Evolutionary conservation across 2,888 invertebrate genomes (phyloP).

Genomic region (Tinea semifulvella): DNA sequence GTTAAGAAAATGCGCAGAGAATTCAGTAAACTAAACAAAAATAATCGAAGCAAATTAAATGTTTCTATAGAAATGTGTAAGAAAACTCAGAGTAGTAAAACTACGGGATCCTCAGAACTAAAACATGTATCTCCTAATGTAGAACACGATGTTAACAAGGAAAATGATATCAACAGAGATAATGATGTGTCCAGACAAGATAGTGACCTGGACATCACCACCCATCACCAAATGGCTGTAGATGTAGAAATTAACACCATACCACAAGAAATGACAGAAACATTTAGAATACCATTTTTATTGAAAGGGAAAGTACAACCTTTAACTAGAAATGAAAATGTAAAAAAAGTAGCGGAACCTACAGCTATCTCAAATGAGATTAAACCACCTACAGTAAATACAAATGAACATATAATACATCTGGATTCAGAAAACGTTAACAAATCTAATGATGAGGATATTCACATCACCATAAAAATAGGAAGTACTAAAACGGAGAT

Average conservation of each 20-base stretch:
- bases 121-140: no score
- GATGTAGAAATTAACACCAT: neutral
- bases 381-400: neutral
- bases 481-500: conserved; percentile 47
- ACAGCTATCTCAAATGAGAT: neutral
- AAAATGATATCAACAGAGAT: neutral
- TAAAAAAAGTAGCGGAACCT: neutral
- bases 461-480: conserved; percentile 49
- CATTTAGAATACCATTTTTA: neutral
- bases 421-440: conserved; percentile 7
- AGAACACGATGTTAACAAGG: neutral
- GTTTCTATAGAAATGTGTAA: conserved; percentile 56
- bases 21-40: conserved; percentile 48
- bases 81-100: conserved; percentile 30
- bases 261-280: neutral
- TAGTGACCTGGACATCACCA: neutral
- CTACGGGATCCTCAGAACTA: conserved; percentile 13
- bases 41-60: conserved; percentile 49
- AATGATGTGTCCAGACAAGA: neutral
- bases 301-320: neutral
- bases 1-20: conserved; percentile 57
- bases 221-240: neutral
- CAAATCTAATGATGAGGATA: conserved; percentile 33
- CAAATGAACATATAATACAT: no score
- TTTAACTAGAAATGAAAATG: neutral